Percentiles rank a stretch among this genome's conserved stretches.
phyloP scores from a whole-genome alignment of 2,797 vertebrate species.

The Sternotherus odoratus region DNA sequence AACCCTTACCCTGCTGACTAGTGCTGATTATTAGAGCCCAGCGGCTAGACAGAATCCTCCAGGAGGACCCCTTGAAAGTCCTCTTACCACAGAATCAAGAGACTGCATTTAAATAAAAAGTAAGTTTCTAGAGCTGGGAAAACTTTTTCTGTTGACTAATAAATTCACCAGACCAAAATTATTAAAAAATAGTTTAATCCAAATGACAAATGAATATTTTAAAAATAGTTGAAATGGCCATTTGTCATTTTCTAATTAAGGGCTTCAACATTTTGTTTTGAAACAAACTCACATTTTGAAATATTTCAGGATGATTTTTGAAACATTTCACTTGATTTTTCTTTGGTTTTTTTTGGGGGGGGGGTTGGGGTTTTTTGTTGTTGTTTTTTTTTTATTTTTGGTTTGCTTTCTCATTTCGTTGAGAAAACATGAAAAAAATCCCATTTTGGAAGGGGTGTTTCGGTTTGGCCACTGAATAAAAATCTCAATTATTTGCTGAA shows the following conservation, averaged over 20 bases:
- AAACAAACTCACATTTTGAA: not conserved
- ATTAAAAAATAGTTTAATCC: not conserved
- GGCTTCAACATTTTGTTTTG: not conserved
- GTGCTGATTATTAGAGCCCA: too few species aligned
- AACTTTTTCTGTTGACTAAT: not conserved
- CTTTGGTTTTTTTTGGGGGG: not conserved
- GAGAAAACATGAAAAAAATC: not conserved
- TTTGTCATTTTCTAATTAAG: not conserved
- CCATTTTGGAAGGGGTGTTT: not conserved
- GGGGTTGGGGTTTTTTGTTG: too few species aligned
- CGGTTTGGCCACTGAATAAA: not conserved
- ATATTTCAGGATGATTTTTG: not conserved
- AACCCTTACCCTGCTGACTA: too few species aligned
- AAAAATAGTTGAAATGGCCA: too few species aligned
- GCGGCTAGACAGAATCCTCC: too few species aligned
- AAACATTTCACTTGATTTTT: not conserved
- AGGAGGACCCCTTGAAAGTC: too few species aligned
- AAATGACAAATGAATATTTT: not conserved
- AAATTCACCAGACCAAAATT: not conserved
- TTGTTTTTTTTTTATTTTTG: not conserved
- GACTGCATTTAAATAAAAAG: not conserved
- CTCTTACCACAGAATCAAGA: too few species aligned
- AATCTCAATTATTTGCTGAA: not conserved
- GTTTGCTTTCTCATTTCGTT: not conserved
- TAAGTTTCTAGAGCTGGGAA: not conserved